Evolutionary conservation across 1,140 invertebrate species (phyloP).

Genomic region (Armadillidium nasatum): DNA sequence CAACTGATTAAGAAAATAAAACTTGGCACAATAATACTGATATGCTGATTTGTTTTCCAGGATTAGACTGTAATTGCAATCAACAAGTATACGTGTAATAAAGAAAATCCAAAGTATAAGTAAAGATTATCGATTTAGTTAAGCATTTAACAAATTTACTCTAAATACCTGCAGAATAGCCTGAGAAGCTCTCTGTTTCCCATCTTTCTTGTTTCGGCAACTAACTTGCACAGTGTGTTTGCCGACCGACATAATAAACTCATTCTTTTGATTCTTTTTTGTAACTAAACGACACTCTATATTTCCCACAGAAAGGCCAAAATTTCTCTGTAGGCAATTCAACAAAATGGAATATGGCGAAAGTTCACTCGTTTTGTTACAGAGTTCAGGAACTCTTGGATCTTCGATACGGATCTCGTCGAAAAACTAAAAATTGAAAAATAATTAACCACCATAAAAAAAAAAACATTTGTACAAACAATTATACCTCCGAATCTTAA

Average conservation of each 20-base stretch:
- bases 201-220: slow-evolving; percentile 93
- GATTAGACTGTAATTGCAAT: no score
- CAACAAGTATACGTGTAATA: no score
- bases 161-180: slow-evolving; percentile 69
- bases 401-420: slow-evolving; percentile 90
- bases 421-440: slow-evolving; percentile 66
- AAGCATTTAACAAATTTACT: no score
- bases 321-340: slow-evolving; percentile 87
- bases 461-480: slow-evolving; percentile 5
- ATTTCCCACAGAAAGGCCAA: slow-evolving; percentile 80
- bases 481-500: no score
- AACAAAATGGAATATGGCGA: slow-evolving; percentile 87
- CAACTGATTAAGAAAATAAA: not conserved
- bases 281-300: slow-evolving; percentile 84
- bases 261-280: slow-evolving; percentile 84
- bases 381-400: slow-evolving; percentile 87
- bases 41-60: no score
- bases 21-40: no score
- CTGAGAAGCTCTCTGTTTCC: slow-evolving; percentile 94
- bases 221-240: slow-evolving; percentile 81
- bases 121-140: no score
- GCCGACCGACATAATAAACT: slow-evolving; percentile 90
- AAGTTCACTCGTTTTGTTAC: slow-evolving; percentile 85
- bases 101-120: no score
- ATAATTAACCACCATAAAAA: slow-evolving; percentile 12